A percentile compares a stretch with the other conserved stretches of the same genome.
phyloP scores from a whole-genome alignment of 2,797 vertebrate genomes.

The Dromococcyx pavoninus region DNA sequence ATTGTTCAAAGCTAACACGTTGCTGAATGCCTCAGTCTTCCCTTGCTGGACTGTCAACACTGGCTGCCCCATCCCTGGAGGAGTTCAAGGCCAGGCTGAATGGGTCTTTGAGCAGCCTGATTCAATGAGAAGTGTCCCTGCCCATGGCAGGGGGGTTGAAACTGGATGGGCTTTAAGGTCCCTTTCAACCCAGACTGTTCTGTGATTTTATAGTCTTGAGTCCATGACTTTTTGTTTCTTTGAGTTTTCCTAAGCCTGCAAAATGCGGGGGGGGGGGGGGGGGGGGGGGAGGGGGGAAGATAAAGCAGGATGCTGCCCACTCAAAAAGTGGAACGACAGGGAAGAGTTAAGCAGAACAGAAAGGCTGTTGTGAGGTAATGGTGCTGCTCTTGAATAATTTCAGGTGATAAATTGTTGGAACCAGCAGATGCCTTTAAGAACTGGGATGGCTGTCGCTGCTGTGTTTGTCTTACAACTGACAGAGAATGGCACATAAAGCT shows the following conservation, averaged over 20 bases:
- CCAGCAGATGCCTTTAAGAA: constrained; percentile 11
- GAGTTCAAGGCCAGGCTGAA: too few species aligned
- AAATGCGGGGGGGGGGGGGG: fast-evolving
- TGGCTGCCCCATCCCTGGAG: too few species aligned
- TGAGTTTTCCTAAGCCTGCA: background rate
- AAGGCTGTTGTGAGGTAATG: background rate
- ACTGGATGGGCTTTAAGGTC: too few species aligned
- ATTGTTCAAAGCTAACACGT: background rate
- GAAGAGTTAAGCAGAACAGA: background rate
- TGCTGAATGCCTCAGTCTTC: background rate
- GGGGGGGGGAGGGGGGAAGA: background rate
- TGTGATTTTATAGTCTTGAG: too few species aligned
- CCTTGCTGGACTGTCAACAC: too few species aligned
- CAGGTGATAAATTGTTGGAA: constrained; percentile 12
- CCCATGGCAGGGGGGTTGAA: too few species aligned
- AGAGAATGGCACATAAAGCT: background rate
- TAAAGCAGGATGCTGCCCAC: background rate
- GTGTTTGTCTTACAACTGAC: constrained; percentile 34
- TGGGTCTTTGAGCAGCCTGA: too few species aligned
- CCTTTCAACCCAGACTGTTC: too few species aligned
- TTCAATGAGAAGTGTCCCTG: too few species aligned
- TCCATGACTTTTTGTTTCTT: background rate
- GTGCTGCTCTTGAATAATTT: background rate
- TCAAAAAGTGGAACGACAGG: background rate
- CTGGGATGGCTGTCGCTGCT: constrained; percentile 44